These are phyloP conservation scores for Heliothis virescens DNA, from an alignment of 1,140 invertebrate species.

Conservation along the genomic window DNA sequence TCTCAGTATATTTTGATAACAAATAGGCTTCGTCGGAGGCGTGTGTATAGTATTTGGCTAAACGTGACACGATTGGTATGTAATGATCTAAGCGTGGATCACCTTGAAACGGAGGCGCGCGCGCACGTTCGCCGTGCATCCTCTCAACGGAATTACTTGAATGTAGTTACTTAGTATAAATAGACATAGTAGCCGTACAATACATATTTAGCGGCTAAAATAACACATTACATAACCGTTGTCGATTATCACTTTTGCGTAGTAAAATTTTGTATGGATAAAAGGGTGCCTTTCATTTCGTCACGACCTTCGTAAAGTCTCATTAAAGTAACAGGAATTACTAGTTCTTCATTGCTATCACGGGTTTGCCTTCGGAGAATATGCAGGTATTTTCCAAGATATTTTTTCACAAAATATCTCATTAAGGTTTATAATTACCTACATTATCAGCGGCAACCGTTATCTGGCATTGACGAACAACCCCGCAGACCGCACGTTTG, in stretches of 20 bases:
- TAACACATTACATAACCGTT: no score
- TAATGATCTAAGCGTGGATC: conserved; percentile 39
- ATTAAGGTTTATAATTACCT: not conserved
- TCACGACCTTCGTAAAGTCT: no score
- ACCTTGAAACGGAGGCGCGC: conserved; percentile 30
- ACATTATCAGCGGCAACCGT: conserved; percentile 2
- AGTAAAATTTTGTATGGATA: no score
- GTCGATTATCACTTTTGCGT: no score
- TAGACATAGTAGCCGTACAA: not conserved
- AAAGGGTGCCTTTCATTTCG: no score
- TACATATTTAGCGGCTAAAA: no score
- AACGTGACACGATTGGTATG: conserved; percentile 40
- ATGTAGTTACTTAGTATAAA: not conserved
- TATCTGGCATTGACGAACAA: conserved; percentile 30
- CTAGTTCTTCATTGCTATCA: no score
- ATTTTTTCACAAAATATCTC: not conserved
- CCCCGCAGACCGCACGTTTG: conserved; percentile 14
- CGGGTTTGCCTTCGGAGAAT: no score
- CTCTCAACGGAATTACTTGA: not conserved
- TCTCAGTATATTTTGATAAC: no score
- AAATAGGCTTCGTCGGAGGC: conserved; percentile 2
- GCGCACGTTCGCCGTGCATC: conserved; percentile 31
- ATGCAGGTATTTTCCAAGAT: not conserved
- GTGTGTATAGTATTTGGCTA: conserved; percentile 12
- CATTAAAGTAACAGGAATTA: no score